Evolutionary conservation across 92 coral and sea anemone species (phyloP).

Genomic region (Zoanthus sansibaricus): DNA sequence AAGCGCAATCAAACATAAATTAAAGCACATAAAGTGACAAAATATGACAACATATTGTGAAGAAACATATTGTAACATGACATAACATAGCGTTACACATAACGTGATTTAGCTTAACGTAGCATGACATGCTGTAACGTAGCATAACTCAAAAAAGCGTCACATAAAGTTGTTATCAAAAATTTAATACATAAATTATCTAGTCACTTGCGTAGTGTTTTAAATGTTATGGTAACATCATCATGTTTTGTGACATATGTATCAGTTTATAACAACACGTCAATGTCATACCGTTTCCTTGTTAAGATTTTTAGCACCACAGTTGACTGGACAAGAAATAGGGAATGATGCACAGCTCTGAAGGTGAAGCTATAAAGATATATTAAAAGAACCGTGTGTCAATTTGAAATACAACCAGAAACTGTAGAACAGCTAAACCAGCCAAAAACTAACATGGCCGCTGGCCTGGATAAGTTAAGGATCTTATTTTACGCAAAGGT

Average conservation of each 20-base stretch:
- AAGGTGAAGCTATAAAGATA: conserved; percentile 73
- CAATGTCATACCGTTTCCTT: conserved; percentile 83
- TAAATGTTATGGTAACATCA: neutral
- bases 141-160: too few relatives aligned
- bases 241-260: neutral
- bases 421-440: too few relatives aligned
- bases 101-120: too few relatives aligned
- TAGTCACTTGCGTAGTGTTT: too few relatives aligned
- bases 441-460: too few relatives aligned
- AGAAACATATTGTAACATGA: neutral
- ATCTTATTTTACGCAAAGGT: too few relatives aligned
- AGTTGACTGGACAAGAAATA: conserved; percentile 86
- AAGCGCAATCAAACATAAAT: too few relatives aligned
- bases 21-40: too few relatives aligned
- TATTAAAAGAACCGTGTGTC: neutral
- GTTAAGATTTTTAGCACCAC: conserved; percentile 86
- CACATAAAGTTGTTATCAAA: too few relatives aligned
- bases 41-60: neutral
- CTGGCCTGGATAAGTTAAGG: too few relatives aligned
- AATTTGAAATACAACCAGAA: neutral
- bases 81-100: neutral
- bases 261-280: neutral
- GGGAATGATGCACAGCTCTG: conserved; percentile 95
- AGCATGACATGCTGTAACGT: too few relatives aligned
- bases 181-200: too few relatives aligned